These are phyloP conservation scores for Urocitellus parryii DNA, from an alignment of 2,113 vertebrate species.

Conservation along the genomic window DNA sequence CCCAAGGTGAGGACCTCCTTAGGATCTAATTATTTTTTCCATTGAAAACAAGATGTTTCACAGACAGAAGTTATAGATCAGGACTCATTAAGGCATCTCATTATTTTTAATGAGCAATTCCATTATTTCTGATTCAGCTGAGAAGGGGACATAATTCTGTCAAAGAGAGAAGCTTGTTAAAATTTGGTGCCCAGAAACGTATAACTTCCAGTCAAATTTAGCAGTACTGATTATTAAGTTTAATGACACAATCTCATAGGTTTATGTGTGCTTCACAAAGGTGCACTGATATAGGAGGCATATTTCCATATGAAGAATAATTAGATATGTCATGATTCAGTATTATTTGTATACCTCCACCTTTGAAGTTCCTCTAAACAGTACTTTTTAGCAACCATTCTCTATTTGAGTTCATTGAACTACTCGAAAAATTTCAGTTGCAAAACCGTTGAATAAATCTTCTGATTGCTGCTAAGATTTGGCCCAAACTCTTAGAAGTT, in stretches of 20 bases:
- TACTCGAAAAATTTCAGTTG: not conserved
- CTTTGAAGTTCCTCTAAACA: slow-evolving; percentile 56
- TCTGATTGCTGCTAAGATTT: not conserved
- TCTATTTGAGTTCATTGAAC: not conserved
- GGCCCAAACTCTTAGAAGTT: not conserved
- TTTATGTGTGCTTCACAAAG: not conserved
- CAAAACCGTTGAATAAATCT: not conserved
- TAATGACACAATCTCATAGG: slow-evolving; percentile 49
- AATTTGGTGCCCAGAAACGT: slow-evolving; percentile 77
- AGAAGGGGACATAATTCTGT: slow-evolving; percentile 80
- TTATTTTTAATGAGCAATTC: slow-evolving; percentile 90
- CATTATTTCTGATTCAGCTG: slow-evolving; percentile 85
- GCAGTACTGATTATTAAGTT: slow-evolving; percentile 62
- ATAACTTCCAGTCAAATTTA: slow-evolving; percentile 70
- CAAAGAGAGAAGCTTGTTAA: slow-evolving; percentile 81
- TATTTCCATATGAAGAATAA: slow-evolving; percentile 12
- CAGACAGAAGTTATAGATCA: slow-evolving; percentile 84
- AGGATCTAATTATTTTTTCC: slow-evolving; percentile 85
- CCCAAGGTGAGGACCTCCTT: slow-evolving; percentile 74
- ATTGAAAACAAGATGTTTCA: slow-evolving; percentile 84
- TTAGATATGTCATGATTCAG: not conserved
- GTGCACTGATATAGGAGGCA: not conserved
- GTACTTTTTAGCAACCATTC: slow-evolving; percentile 23
- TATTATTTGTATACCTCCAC: not conserved
- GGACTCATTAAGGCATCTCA: slow-evolving; percentile 85